Conservation (phyloP, 2,888 invertebrate species). For the Hartigia nigra region DNA sequence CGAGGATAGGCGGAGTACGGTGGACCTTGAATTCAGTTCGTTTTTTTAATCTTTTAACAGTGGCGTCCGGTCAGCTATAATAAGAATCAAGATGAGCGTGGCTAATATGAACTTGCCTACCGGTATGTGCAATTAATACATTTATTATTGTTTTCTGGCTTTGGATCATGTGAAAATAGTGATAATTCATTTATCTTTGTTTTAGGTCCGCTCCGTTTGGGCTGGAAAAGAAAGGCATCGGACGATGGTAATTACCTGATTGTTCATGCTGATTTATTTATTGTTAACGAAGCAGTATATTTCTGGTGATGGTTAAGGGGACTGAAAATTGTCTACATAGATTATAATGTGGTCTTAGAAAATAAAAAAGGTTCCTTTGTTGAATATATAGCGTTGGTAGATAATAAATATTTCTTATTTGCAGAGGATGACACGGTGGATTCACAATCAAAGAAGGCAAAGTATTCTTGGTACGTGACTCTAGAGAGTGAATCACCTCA, state of each 20-base stretch:
- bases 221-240: constrained; percentile 33
- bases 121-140: constrained; percentile 27
- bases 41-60: constrained; percentile 6
- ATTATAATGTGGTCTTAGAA: background rate
- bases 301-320: background rate
- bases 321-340: background rate
- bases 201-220: constrained; percentile 26
- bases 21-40: constrained; percentile 31
- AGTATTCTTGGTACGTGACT: constrained; percentile 52
- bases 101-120: constrained; percentile 30
- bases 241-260: constrained; percentile 30
- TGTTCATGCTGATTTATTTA: background rate
- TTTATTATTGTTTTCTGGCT: constrained; percentile 9
- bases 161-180: background rate
- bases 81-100: constrained; percentile 28
- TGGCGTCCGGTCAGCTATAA: background rate
- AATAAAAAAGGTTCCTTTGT: background rate
- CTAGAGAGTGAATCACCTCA: constrained; percentile 66
- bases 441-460: constrained; percentile 38
- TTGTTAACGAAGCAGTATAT: background rate
- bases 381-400: background rate
- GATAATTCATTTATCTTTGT: constrained; percentile 3
- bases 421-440: constrained; percentile 41
- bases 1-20: constrained; percentile 23
- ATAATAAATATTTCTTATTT: constrained; percentile 19